phyloP scores from a whole-genome alignment of 1,140 invertebrate genomes.

The Megalopta genalis region DNA sequence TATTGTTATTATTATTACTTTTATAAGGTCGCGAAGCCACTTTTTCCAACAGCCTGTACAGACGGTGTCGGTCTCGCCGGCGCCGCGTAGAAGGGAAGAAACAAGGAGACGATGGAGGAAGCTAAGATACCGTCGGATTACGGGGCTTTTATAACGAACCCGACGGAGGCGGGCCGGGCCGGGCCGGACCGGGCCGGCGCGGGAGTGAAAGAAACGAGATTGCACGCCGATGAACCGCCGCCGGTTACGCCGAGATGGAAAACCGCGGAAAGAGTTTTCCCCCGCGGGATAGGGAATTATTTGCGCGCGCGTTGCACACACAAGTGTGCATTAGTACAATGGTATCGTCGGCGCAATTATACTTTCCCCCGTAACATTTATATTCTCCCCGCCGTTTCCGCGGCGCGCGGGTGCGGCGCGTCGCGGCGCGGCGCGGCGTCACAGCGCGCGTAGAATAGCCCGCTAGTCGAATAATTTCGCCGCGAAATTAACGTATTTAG shows the following conservation, averaged over 20 bases:
- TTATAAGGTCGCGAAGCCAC: no score
- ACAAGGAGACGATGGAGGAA: neutral
- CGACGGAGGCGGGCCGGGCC: no score
- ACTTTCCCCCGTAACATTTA: neutral
- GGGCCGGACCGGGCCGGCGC: no score
- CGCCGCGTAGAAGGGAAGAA: neutral
- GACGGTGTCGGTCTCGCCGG: no score
- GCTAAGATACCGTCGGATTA: conserved; percentile 50
- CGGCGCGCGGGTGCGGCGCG: no score
- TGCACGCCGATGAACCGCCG: conserved; percentile 38
- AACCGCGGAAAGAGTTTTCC: conserved; percentile 31
- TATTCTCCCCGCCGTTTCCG: no score
- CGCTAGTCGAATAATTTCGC: conserved; percentile 29
- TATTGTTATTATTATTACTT: no score
- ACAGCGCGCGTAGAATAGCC: neutral
- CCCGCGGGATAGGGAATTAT: conserved; percentile 23
- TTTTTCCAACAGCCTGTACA: no score
- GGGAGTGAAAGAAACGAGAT: conserved; percentile 33
- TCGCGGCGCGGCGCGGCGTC: no score
- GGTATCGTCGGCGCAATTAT: conserved; percentile 36
- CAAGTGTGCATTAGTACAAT: conserved; percentile 33
- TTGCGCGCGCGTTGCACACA: conserved; percentile 14
- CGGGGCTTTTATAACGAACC: conserved; percentile 34
- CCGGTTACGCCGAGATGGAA: conserved; percentile 31
- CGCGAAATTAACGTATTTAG: conserved; percentile 45